Percentiles rank a stretch among this genome's conserved stretches.
Conservation (phyloP, 1,140 invertebrate species). For the Bombus picipes region DNA sequence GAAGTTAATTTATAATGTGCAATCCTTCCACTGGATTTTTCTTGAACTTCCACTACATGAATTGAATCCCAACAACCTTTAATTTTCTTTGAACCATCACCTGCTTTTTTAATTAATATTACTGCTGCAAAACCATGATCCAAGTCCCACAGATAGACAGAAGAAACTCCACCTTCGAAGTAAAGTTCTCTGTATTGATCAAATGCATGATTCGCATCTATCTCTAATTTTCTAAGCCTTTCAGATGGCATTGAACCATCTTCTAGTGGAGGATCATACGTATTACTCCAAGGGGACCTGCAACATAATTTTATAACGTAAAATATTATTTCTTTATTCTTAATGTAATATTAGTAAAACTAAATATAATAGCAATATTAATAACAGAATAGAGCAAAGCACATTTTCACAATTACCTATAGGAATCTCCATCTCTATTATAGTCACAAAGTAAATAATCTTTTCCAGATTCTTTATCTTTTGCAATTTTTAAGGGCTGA, state of each 20-base stretch:
- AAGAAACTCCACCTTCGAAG: conserved; percentile 99
- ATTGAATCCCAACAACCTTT: conserved; percentile 99
- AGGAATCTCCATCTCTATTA: conserved; percentile 99
- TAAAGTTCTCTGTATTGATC: conserved; percentile 99
- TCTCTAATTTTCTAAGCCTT: conserved; percentile 95
- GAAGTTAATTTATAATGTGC: conserved; percentile 99
- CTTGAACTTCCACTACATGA: conserved; percentile 99
- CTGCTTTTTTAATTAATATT: conserved; percentile 99
- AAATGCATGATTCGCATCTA: conserved; percentile 99
- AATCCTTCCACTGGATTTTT: conserved; percentile 95
- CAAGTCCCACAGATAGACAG: conserved; percentile 99
- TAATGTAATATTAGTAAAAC: neutral
- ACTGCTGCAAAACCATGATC: conserved; percentile 99
- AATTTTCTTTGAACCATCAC: conserved; percentile 98
- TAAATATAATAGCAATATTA: neutral
- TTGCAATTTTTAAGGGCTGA: conserved; percentile 98
- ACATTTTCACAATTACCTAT: conserved; percentile 84
- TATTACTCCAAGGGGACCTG: conserved; percentile 99
- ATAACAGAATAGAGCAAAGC: neutral
- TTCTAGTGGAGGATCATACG: conserved; percentile 98
- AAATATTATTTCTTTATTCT: neutral
- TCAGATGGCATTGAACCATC: conserved; percentile 99
- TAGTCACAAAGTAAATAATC: conserved; percentile 99
- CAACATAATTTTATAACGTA: conserved; percentile 22
- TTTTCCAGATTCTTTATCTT: conserved; percentile 96